Evolutionary conservation across 2,113 vertebrate species (phyloP).

Genomic region (Callithrix jacchus): DNA sequence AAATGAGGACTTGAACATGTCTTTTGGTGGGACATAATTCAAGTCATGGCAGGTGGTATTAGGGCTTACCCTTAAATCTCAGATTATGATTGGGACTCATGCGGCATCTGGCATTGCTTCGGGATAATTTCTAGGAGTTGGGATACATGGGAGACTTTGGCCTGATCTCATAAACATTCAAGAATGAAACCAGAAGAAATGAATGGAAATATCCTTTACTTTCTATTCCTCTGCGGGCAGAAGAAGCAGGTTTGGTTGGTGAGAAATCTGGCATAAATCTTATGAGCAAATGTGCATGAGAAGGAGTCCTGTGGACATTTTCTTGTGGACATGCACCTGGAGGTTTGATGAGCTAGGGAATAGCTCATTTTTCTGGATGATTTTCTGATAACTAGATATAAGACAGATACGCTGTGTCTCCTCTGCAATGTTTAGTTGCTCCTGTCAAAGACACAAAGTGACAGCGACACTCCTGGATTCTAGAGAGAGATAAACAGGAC

Average conservation of each 20-base stretch:
- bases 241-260: neutral
- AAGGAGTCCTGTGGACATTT: no score
- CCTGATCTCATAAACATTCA: neutral
- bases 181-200: neutral
- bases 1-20: neutral
- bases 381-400: neutral
- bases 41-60: rapidly evolving
- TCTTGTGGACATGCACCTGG: neutral
- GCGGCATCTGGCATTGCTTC: neutral
- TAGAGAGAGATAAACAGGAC: neutral
- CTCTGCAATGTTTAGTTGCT: neutral
- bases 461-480: neutral
- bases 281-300: neutral
- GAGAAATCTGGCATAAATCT: neutral
- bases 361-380: neutral
- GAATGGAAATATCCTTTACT: neutral
- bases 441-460: neutral
- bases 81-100: neutral
- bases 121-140: neutral
- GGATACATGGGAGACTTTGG: neutral
- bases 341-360: neutral
- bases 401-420: neutral
- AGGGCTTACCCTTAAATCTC: neutral
- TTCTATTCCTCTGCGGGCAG: no score
- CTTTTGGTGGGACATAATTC: neutral